Evolutionary conservation across 2,797 vertebrate species (phyloP).

Genomic region (Macroramphosus scolopax): DNA sequence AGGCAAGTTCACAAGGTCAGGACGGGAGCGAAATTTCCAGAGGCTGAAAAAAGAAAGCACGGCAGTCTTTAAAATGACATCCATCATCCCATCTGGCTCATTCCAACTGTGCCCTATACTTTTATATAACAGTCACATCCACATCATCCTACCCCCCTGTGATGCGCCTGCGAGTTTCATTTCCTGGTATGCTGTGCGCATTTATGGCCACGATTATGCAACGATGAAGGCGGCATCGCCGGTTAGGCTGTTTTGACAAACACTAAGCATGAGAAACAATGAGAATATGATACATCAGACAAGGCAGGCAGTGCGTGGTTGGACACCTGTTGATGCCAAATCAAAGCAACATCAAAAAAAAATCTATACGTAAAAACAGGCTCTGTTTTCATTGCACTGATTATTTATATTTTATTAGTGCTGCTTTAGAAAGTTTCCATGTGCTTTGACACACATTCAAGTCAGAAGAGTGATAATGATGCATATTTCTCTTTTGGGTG

Average conservation of each 20-base stretch:
- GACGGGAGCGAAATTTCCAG: slow-evolving; percentile 23
- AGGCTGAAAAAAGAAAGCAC: slow-evolving; percentile 15
- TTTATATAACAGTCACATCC: slow-evolving; percentile 65
- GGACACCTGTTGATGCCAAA: slow-evolving; percentile 40
- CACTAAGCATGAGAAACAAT: slow-evolving; percentile 5
- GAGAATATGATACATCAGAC: background rate
- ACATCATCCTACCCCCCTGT: slow-evolving; percentile 46
- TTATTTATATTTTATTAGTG: background rate
- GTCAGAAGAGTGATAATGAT: slow-evolving; percentile 5
- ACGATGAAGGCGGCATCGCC: slow-evolving; percentile 37
- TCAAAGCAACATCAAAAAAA: background rate
- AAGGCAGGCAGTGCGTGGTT: no score
- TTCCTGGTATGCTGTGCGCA: slow-evolving; percentile 57
- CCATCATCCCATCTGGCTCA: slow-evolving; percentile 37
- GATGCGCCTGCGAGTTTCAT: slow-evolving; percentile 54
- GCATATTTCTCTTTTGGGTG: slow-evolving; percentile 9
- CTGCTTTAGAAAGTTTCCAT: slow-evolving; percentile 2
- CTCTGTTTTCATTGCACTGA: slow-evolving; percentile 4
- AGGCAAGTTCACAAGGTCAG: slow-evolving; percentile 73
- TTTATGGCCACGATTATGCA: slow-evolving; percentile 63
- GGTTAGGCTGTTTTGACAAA: slow-evolving; percentile 12
- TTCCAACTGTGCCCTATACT: slow-evolving; percentile 50
- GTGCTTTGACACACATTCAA: slow-evolving; percentile 18
- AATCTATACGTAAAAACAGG: background rate
- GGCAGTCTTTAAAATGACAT: slow-evolving; percentile 51